Evolutionary conservation across 2,888 invertebrate species (phyloP).

Genomic region (Venustoraphidia nigricollis): DNA sequence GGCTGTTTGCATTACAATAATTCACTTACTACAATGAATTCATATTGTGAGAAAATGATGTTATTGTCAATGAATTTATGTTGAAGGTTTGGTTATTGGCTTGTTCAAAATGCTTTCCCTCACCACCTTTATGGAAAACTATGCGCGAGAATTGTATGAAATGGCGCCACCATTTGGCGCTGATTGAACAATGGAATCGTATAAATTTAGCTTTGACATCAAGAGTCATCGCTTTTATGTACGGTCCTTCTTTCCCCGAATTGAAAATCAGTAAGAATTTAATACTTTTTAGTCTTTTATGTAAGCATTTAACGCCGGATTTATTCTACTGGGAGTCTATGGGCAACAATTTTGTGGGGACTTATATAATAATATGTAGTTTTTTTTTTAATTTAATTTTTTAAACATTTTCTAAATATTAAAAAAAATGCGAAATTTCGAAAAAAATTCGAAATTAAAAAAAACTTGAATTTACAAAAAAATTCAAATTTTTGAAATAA

Average conservation of each 20-base stretch:
- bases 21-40: not conserved
- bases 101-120: constrained; percentile 74
- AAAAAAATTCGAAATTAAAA: too few species aligned
- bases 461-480: too few species aligned
- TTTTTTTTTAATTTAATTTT: too few species aligned
- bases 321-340: too few species aligned
- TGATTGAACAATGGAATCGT: constrained; percentile 90
- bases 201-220: constrained; percentile 82
- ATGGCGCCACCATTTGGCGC: constrained; percentile 87
- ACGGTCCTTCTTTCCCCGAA: constrained; percentile 70
- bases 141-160: constrained; percentile 80
- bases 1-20: not conserved
- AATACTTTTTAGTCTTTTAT: not conserved
- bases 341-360: too few species aligned
- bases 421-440: too few species aligned
- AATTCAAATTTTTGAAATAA: too few species aligned
- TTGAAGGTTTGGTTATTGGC: constrained; percentile 51
- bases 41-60: not conserved
- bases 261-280: constrained; percentile 53
- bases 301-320: not conserved
- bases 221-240: constrained; percentile 70
- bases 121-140: constrained; percentile 92
- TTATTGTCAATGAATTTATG: constrained; percentile 6
- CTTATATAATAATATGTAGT: too few species aligned
- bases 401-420: too few species aligned